Evolutionary conservation across 2,797 vertebrate genomes (phyloP).

Genomic region (Myiothlypis coronata): DNA sequence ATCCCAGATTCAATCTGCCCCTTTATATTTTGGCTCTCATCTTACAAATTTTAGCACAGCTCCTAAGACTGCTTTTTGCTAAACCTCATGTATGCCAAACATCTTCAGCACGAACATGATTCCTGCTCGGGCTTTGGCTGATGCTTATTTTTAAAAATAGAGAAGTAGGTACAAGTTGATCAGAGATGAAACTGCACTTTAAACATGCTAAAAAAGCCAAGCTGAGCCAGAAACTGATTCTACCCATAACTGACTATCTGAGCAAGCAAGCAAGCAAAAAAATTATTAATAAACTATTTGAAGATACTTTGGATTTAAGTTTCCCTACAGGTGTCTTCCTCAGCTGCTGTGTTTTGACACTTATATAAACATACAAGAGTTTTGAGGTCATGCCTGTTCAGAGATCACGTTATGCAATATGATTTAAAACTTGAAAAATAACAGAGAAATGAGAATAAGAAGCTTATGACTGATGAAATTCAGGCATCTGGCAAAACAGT

Average conservation of each 20-base stretch:
- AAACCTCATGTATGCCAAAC: not conserved
- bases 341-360: not conserved
- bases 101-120: not conserved
- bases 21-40: not conserved
- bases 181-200: not conserved
- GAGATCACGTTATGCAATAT: not conserved
- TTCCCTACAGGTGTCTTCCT: not conserved
- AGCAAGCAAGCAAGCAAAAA: not conserved
- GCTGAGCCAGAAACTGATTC: not conserved
- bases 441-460: constrained; percentile 13
- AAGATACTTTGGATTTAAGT: not conserved
- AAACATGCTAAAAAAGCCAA: not conserved
- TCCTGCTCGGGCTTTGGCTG: not conserved
- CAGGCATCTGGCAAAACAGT: not conserved
- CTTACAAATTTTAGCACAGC: not conserved
- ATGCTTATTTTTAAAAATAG: constrained; percentile 36
- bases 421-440: constrained; percentile 10
- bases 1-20: not conserved
- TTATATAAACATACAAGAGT: not conserved
- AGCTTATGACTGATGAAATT: constrained; percentile 18
- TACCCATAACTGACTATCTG: not conserved
- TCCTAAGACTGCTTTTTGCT: not conserved
- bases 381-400: not conserved
- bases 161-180: constrained; percentile 41
- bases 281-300: not conserved